Conservation (phyloP, 2,888 invertebrate genomes). For the Hyposoter dolosus region DNA sequence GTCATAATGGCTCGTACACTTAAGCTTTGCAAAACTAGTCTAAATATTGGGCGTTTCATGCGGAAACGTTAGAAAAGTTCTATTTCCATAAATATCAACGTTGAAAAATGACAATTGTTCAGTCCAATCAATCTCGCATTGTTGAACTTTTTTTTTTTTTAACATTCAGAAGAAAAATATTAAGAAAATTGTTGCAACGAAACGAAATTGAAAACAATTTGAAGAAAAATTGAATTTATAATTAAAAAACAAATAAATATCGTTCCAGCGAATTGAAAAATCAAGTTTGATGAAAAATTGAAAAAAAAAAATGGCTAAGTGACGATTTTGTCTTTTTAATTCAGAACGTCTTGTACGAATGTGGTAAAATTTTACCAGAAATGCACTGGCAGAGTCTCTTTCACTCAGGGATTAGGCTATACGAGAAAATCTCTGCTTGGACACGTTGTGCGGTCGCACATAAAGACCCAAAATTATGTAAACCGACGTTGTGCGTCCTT, state of each 20-base stretch:
- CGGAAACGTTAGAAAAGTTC: constrained; percentile 16
- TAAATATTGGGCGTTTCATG: constrained; percentile 16
- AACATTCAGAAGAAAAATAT: background rate
- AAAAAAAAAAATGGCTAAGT: background rate
- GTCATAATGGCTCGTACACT: constrained; percentile 30
- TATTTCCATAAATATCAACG: background rate
- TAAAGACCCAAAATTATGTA: constrained; percentile 65
- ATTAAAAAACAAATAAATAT: background rate
- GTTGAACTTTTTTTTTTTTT: background rate
- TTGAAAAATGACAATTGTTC: background rate
- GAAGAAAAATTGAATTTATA: background rate
- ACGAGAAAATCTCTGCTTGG: constrained; percentile 61
- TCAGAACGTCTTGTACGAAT: background rate
- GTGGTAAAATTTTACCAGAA: background rate
- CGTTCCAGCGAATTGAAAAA: background rate
- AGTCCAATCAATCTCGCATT: background rate
- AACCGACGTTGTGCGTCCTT: constrained; percentile 47
- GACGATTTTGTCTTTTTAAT: background rate
- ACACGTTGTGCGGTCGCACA: constrained; percentile 53
- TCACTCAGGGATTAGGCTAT: constrained; percentile 57
- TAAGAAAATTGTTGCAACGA: background rate
- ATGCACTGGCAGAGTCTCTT: constrained; percentile 19
- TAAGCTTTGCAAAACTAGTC: background rate
- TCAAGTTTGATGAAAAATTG: background rate
- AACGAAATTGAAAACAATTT: background rate